Conservation (phyloP, 1,140 invertebrate species). For the Drosophila ficusphila region DNA sequence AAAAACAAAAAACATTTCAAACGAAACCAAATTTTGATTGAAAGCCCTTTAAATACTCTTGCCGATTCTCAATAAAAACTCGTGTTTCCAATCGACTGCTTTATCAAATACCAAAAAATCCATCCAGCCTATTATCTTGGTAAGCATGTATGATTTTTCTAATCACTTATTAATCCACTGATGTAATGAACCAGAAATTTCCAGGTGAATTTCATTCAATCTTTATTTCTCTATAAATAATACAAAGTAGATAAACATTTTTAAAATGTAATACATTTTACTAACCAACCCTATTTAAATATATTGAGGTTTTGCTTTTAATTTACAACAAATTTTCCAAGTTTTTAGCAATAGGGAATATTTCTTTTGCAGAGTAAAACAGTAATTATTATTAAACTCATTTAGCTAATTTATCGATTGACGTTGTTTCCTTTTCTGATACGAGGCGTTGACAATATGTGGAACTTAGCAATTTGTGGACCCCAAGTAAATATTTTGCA, state of each 20-base stretch:
- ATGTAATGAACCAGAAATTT: too few relatives aligned
- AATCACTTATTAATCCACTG: too few relatives aligned
- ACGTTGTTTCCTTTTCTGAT: slow-evolving; percentile 14
- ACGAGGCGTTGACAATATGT: not conserved
- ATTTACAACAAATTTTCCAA: too few relatives aligned
- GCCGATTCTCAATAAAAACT: not conserved
- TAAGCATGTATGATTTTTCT: too few relatives aligned
- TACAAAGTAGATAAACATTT: too few relatives aligned
- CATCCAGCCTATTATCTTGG: too few relatives aligned
- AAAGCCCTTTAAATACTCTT: not conserved
- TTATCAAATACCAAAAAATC: not conserved
- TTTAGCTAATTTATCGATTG: slow-evolving; percentile 6
- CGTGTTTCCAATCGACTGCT: not conserved
- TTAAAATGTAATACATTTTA: too few relatives aligned
- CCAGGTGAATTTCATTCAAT: too few relatives aligned
- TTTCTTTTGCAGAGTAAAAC: not conserved
- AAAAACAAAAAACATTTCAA: slow-evolving; percentile 5
- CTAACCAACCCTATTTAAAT: too few relatives aligned
- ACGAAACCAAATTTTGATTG: not conserved
- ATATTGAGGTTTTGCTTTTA: too few relatives aligned
- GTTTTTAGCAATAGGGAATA: not conserved
- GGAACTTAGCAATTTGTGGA: not conserved
- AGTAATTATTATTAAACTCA: not conserved
- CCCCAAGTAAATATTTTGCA: not conserved
- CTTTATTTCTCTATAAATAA: too few relatives aligned